Evolutionary conservation across 2,113 vertebrate genomes (phyloP).

Genomic region (Protobothrops flavoviridis): DNA sequence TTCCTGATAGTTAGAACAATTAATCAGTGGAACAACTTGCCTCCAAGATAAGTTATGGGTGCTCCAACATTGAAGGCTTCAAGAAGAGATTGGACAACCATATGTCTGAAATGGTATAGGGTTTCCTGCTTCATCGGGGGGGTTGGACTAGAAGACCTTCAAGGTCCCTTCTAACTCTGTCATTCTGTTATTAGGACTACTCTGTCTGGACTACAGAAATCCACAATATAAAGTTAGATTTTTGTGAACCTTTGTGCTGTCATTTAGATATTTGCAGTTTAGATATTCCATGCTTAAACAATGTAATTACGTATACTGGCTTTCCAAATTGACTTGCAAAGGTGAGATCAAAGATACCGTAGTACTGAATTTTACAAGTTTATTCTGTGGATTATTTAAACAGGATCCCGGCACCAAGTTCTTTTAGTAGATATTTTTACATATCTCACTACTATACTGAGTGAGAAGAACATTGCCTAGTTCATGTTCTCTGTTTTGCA

Average conservation of each 20-base stretch:
- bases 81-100: too few species aligned
- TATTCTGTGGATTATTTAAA: constrained; percentile 24
- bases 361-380: neutral
- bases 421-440: constrained; percentile 42
- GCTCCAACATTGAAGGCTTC: too few species aligned
- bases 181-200: neutral
- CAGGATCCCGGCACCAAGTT: constrained; percentile 29
- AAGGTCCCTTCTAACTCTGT: too few species aligned
- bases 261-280: neutral
- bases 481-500: constrained; percentile 56
- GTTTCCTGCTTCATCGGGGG: too few species aligned
- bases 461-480: constrained; percentile 40
- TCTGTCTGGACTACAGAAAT: neutral
- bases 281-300: neutral
- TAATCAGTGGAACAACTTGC: too few species aligned
- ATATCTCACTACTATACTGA: constrained; percentile 28
- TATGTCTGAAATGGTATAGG: too few species aligned
- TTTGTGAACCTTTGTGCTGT: neutral
- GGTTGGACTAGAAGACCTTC: too few species aligned
- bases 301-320: neutral
- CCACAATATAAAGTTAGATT: neutral
- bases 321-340: neutral
- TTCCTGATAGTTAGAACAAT: too few species aligned
- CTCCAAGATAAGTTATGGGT: too few species aligned
- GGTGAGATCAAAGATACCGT: neutral